Evolutionary conservation across 2,113 vertebrate genomes (phyloP), one percentile per base, ranked within the genome.

Genomic region (Lutjanus erythropterus): DNA sequence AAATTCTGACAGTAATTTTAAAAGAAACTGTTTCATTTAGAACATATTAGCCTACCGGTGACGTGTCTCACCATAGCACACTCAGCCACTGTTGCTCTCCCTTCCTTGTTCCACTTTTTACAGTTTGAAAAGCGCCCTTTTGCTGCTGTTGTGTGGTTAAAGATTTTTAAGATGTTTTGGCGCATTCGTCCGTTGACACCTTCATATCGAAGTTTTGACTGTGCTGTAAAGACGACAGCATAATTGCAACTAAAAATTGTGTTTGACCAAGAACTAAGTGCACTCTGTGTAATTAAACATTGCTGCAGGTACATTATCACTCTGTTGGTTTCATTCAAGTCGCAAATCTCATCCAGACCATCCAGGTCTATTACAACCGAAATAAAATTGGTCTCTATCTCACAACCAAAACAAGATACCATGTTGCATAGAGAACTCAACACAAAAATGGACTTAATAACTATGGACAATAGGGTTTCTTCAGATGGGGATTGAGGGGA

Each of bases 381-480:
- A 71, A 71, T 60, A 73, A 79, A 84, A 66, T n/a, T 37, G 41
- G 21, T 67, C 53, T 83, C 47, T 62, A 58, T 72, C 75, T 76
- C 47, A 25, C 73, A 70, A 66, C n/a, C 71, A 73, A 86, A 87
- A 81, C 33, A 71, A 82, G 74, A 86, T 78, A 67, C 25, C 44
- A 78, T 81, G 64, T 70, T 75, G 71, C 42, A 71, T 37, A 67
- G 56, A 68, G 49, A 53, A 62, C 60, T 10, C 64, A 64, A 78
- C 61, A 91, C 55, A 73, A 59, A 89, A 80, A 89, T 85, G 75
- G 78, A 79, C 64, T 79, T 75, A 86, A 86, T 88, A 85, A 85
- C 68, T 2, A 7, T 58, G 69, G 70, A 89, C 77, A 92, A 91
- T 79, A 11, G 73, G 46, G 21, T 82, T 53, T 86, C 88, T 85